Base-by-base conservation (phyloP, 2,888 invertebrate genomes). In the Ophion obscuratus region DNA sequence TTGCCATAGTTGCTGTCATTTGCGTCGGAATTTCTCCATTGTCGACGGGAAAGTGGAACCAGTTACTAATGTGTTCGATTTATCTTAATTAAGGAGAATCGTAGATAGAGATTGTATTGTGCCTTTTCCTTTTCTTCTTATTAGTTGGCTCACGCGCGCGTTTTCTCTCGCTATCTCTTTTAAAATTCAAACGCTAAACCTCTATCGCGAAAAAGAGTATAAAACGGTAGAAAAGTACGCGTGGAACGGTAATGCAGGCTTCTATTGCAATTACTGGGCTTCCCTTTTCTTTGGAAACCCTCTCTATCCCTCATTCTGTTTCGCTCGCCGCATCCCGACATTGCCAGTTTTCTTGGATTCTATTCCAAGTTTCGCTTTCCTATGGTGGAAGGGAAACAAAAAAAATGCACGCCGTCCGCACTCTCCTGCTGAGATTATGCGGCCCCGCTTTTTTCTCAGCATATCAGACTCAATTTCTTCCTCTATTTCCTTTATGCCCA, bases 301-400 rank as follows among this genome's bases (percentile, higher is more conserved):
- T 71, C 57, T 62, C 24, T 40, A n/a, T 80, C 59, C 70, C 47
- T 53, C 82, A 59, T 17, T 24, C 67, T 36, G 24, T 36, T 62
- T 61, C 75, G 68, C 64, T 57, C 47, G 75, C 62, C 78, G 85
- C 80, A 20, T 82, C 70, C 59, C 70, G 75, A 74, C 83, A 82
- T 83, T 62, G 70, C 76, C 61, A 62, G 73, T 77, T 62, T 84
- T 68, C 74, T 59, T 86, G 79, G 36, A 57, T 68, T 74, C 76
- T 73, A 61, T 53, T 36, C 62, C 44, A 67, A 79, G 73, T 82
- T 77, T 77, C 64, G 81, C 78, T 81, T 75, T 66, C 78, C 87
- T 62, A 53, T 71, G 86, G 75, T 82, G 85, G 86, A 89, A 85
- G 84, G 86, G 84, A 88, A 87, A 89, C 81, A 78, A 85, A 85